A percentile compares a stretch with the other conserved stretches of the same genome.
These are phyloP conservation scores for Hydropsyche betteni DNA, from an alignment of 2,888 invertebrate genomes.

Conservation along the genomic window DNA sequence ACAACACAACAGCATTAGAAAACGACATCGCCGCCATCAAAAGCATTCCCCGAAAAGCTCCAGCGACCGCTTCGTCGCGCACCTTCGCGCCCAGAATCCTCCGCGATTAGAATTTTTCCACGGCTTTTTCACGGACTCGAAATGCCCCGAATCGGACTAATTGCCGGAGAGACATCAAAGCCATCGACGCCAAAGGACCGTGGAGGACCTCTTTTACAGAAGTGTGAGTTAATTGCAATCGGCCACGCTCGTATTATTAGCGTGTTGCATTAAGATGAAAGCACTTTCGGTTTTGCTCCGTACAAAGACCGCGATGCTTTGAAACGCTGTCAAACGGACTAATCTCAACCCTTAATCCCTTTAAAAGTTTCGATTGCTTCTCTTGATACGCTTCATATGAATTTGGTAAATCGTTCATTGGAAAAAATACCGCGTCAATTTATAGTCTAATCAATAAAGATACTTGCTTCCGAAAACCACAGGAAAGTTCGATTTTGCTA, in stretches of 20 bases:
- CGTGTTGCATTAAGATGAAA: slow-evolving; percentile 1
- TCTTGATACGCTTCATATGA: too few species aligned
- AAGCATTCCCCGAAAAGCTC: too few species aligned
- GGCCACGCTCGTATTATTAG: slow-evolving; percentile 15
- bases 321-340: slow-evolving; percentile 9
- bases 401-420: background rate
- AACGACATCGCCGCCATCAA: too few species aligned
- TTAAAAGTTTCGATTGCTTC: slow-evolving; percentile 17
- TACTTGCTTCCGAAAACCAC: too few species aligned
- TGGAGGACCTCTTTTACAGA: slow-evolving; percentile 2
- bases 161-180: slow-evolving; percentile 23
- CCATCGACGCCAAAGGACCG: background rate
- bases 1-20: too few species aligned
- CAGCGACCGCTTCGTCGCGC: too few species aligned
- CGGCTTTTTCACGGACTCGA: slow-evolving; percentile 11
- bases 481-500: too few species aligned
- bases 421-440: background rate
- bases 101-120: background rate
- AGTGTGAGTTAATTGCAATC: slow-evolving; percentile 34
- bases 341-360: slow-evolving; percentile 11
- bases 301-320: slow-evolving; percentile 1
- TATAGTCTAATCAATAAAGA: too few species aligned
- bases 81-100: too few species aligned
- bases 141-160: background rate
- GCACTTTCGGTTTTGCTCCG: background rate